Percentiles rank a stretch among this genome's conserved stretches.
Evolutionary conservation across 2,888 invertebrate species (phyloP).

Genomic region (Erebia epiphron): DNA sequence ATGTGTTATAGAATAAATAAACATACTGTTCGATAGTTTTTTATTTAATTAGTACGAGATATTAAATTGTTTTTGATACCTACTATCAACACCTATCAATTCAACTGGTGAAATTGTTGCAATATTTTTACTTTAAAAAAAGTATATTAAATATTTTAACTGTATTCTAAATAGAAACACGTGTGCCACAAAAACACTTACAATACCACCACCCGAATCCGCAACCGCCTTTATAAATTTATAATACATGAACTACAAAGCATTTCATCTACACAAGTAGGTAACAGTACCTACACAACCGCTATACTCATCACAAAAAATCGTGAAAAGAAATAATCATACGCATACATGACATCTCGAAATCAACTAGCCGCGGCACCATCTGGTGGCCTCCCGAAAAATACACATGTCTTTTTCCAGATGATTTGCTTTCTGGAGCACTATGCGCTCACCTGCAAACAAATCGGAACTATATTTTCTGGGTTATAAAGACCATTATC

Average conservation of each 20-base stretch:
- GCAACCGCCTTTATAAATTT: constrained; percentile 14
- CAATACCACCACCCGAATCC: not conserved
- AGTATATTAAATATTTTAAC: not conserved
- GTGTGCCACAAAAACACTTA: not conserved
- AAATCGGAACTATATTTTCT: constrained; percentile 16
- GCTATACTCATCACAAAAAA: constrained; percentile 48
- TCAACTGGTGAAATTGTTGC: not conserved
- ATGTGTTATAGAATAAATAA: no score
- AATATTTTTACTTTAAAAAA: not conserved
- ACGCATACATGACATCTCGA: constrained; percentile 56
- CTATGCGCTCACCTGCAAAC: not conserved
- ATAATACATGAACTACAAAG: constrained; percentile 24
- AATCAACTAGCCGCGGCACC: constrained; percentile 56
- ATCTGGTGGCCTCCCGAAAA: constrained; percentile 69
- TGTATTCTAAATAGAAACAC: not conserved
- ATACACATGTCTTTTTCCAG: constrained; percentile 73
- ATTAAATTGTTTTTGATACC: no score
- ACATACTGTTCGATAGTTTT: no score
- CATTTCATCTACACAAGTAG: constrained; percentile 29
- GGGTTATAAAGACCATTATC: constrained; percentile 21
- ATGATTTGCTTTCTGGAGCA: constrained; percentile 56
- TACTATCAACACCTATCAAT: no score
- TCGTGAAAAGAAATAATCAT: constrained; percentile 11
- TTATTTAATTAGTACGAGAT: no score
- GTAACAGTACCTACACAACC: constrained; percentile 42